Percentiles rank a stretch among this genome's conserved stretches.
phyloP scores from a whole-genome alignment of 92 coral and sea anemone species.

The Blastomussa wellsi region DNA sequence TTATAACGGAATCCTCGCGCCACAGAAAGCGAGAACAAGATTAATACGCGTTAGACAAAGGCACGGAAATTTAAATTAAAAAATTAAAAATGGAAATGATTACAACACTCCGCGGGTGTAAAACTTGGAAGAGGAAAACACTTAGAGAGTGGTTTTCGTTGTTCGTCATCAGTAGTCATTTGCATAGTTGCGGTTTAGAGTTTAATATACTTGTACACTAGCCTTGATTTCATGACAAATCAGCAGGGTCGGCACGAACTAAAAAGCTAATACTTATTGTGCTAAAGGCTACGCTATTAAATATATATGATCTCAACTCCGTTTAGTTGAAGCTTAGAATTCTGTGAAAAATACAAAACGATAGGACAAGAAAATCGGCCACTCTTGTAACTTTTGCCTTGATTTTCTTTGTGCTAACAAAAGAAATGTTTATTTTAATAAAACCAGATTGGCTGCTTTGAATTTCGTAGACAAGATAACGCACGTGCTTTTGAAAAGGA shows the following conservation, averaged over 20 bases:
- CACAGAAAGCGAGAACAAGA: background rate
- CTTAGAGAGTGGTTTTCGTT: constrained; percentile 37
- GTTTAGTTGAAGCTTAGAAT: background rate
- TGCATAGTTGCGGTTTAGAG: constrained; percentile 50
- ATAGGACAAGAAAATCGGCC: background rate
- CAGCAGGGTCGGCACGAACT: constrained; percentile 32
- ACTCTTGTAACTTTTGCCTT: constrained; percentile 11
- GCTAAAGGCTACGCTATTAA: constrained; percentile 29
- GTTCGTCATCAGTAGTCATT: constrained; percentile 37
- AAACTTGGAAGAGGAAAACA: constrained; percentile 29
- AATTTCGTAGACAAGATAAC: constrained; percentile 21
- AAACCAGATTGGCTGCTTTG: constrained; percentile 48
- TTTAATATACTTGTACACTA: constrained; percentile 46
- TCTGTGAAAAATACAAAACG: constrained; percentile 3
- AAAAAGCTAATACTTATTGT: constrained; percentile 44
- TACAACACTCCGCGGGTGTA: constrained; percentile 44
- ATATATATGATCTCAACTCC: constrained; percentile 35
- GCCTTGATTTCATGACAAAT: constrained; percentile 31
- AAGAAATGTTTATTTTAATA: constrained; percentile 27
- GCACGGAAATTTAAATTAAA: constrained; percentile 31
- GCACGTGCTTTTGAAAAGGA: constrained; percentile 41
- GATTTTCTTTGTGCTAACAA: constrained; percentile 14
- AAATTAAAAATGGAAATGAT: constrained; percentile 27
- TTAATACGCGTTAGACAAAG: background rate
- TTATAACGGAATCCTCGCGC: constrained; percentile 18